A percentile compares a stretch with the other conserved stretches of the same genome.
These are phyloP conservation scores for Hippocampus guttulatus DNA, from an alignment of 2,113 vertebrate genomes.

Conservation along the genomic window DNA sequence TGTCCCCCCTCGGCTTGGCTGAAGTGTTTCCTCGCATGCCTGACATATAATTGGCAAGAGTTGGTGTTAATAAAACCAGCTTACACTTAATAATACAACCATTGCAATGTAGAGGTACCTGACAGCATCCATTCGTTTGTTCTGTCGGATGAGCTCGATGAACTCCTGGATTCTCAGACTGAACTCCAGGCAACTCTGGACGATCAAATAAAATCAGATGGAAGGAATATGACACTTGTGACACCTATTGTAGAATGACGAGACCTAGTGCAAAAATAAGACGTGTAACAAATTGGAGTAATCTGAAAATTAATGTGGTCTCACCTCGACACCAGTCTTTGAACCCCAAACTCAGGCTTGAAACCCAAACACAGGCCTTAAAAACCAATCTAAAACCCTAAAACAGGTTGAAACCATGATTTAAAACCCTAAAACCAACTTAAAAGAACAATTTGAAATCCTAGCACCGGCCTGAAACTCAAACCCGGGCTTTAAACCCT, in stretches of 20 bases:
- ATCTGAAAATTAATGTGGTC: not conserved
- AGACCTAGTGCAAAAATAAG: not conserved
- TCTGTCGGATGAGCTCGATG: slow-evolving; percentile 97
- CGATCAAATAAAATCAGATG: slow-evolving; percentile 12
- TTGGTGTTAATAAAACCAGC: not conserved
- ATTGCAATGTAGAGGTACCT: slow-evolving; percentile 67
- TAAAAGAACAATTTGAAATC: too few relatives aligned
- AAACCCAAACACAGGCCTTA: too few relatives aligned
- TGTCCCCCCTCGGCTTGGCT: slow-evolving; percentile 97
- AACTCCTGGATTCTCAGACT: slow-evolving; percentile 99
- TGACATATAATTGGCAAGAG: slow-evolving; percentile 47
- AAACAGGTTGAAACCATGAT: too few relatives aligned
- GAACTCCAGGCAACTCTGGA: slow-evolving; percentile 97
- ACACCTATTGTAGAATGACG: not conserved
- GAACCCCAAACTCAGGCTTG: too few relatives aligned
- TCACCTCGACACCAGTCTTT: too few relatives aligned
- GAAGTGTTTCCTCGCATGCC: slow-evolving; percentile 97
- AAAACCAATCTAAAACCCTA: too few relatives aligned
- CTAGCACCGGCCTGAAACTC: too few relatives aligned
- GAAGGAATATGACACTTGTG: not conserved
- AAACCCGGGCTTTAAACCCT: too few relatives aligned
- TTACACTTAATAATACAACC: not conserved
- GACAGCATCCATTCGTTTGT: slow-evolving; percentile 98
- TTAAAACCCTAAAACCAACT: too few relatives aligned
- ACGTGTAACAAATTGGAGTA: not conserved